These are phyloP conservation scores for Morpho deidamia DNA, from an alignment of 2,888 invertebrate species.

Conservation along the genomic window DNA sequence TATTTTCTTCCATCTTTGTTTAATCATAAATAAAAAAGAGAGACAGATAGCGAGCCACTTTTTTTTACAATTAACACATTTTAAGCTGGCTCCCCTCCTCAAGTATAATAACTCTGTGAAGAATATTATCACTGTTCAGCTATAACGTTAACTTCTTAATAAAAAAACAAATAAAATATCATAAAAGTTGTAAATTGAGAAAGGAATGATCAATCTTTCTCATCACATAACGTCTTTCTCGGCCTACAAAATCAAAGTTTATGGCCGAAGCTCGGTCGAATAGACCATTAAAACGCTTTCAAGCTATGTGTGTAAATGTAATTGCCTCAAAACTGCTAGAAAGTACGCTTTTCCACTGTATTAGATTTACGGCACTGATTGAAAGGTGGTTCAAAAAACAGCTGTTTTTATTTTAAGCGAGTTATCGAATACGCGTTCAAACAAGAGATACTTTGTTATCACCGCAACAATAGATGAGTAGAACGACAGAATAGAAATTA, in stretches of 20 bases:
- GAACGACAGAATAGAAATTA: too few species aligned
- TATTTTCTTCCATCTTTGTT: too few species aligned
- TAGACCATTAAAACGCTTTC: slow-evolving; percentile 17
- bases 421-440: not conserved
- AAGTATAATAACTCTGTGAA: too few species aligned
- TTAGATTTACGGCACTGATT: not conserved
- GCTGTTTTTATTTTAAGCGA: not conserved
- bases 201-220: too few species aligned
- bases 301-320: slow-evolving; percentile 13
- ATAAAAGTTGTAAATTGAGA: not conserved
- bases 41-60: too few species aligned
- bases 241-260: slow-evolving; percentile 6
- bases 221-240: not conserved
- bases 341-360: slow-evolving; percentile 14
- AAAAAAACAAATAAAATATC: not conserved
- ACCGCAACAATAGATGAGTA: too few species aligned
- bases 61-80: too few species aligned
- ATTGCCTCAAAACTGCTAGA: slow-evolving; percentile 21
- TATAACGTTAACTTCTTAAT: not conserved
- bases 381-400: not conserved
- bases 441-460: too few species aligned
- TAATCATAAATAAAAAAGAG: too few species aligned
- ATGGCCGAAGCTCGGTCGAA: slow-evolving; percentile 8
- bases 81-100: too few species aligned
- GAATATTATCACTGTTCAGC: too few species aligned